Base-by-base conservation (phyloP, 1,140 invertebrate species). In the Drosophila albomicans region DNA sequence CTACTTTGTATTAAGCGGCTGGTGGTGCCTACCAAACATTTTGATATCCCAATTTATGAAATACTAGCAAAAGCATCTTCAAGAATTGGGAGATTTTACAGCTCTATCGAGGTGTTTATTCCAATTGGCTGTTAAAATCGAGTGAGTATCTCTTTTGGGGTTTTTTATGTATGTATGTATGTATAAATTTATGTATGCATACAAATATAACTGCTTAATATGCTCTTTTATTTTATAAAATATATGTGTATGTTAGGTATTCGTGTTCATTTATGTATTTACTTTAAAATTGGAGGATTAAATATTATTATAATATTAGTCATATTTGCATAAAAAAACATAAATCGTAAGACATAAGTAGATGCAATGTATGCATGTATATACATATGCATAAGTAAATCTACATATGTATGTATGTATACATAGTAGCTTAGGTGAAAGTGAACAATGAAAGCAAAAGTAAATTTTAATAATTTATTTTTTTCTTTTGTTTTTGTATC, bases 401-500 rank as follows among this genome's bases (percentile, higher is more conserved):
- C 20, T 25, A 25, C 20, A 20, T 20, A 20, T 20, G 16, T 20
- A 20, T 16, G 16, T 32, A 5, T 6, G 30, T 32, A 25, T 41
- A 45, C 20, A 20, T 20, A 20, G 16, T 20, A 32, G 28, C 25
- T 15, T 10, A 15, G 45, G 66, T 68, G 66, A 69, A 69, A 69
- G 66, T 61, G 16, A 32, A 52, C 16, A 69, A 69, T 51, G 57
- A 69, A 68, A 61, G 56, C 20, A 41, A 41, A 59, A 58, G 20
- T 25, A 25, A 25, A 25, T 25, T 25, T 58, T 56, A 56, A 38
- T 56, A n/a, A n/a, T 28, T 20, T 64, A 64, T 64, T 35, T 38
- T 20, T 20, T 3, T 38, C 30, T 13, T 30, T 4, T n/a, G 30
- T 52, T 38, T 52, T 13, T 30, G 11, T n/a, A 52, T 52, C n/a